Evolutionary conservation across 2,888 invertebrate species (phyloP).

Genomic region (Leuctra nigra): DNA sequence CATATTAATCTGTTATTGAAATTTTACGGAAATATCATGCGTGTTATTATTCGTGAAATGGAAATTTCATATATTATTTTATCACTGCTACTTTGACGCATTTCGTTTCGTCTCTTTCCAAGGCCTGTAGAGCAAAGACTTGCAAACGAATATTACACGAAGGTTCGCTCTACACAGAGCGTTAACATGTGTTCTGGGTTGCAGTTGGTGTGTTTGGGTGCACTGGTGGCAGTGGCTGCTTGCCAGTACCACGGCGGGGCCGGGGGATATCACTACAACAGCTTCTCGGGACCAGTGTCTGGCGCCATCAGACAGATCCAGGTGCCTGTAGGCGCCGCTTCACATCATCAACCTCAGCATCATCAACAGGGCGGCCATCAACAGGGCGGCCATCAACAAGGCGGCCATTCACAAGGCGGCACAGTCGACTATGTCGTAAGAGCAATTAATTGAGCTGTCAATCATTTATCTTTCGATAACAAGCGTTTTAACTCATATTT

Average conservation of each 20-base stretch:
- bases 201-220: background rate
- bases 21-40: too few species aligned
- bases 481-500: too few species aligned
- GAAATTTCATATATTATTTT: background rate
- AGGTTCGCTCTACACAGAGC: background rate
- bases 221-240: background rate
- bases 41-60: background rate
- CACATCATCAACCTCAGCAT: constrained; percentile 30
- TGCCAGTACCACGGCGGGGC: background rate
- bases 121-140: background rate
- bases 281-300: constrained; percentile 68
- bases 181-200: background rate
- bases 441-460: too few species aligned
- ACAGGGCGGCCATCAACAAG: background rate
- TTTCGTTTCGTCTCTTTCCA: background rate
- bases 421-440: constrained; percentile 49
- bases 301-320: constrained; percentile 53
- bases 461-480: too few species aligned
- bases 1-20: too few species aligned
- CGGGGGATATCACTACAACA: constrained; percentile 46
- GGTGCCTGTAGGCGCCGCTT: constrained; percentile 49
- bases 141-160: background rate
- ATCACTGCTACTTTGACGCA: background rate
- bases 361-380: background rate
- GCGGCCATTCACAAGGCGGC: background rate